Conservation (phyloP, 2,888 invertebrate species). For the Pachliopta kotzebuea region DNA sequence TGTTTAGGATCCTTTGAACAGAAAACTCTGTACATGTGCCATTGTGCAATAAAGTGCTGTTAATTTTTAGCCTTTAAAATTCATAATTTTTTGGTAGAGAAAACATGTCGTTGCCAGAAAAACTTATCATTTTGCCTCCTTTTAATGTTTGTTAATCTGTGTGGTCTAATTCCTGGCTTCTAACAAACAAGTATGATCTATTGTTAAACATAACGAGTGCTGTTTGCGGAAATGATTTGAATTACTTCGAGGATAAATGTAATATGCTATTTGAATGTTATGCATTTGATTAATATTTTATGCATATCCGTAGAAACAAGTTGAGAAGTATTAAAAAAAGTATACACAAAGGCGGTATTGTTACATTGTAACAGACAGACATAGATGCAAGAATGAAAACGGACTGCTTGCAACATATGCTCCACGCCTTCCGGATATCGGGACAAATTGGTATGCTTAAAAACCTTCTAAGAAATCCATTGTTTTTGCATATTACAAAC, state of each 20-base stretch:
- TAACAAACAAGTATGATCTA: background rate
- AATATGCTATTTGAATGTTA: background rate
- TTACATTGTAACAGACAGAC: constrained; percentile 11
- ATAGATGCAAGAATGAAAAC: constrained; percentile 14
- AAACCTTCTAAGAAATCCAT: constrained; percentile 22
- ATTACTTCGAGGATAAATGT: background rate
- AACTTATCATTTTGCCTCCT: background rate
- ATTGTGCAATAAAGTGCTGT: background rate
- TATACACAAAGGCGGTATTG: constrained; percentile 15
- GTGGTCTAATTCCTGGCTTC: background rate
- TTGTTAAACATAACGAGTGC: background rate
- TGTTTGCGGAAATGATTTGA: background rate
- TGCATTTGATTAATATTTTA: too few relatives aligned
- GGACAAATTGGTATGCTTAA: constrained; percentile 18
- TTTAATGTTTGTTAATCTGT: background rate
- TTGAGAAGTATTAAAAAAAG: too few relatives aligned
- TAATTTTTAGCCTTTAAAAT: background rate
- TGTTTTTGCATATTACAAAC: background rate
- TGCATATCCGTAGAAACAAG: too few relatives aligned
- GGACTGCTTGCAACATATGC: constrained; percentile 21
- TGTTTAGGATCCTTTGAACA: background rate
- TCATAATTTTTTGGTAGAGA: background rate
- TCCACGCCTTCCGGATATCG: constrained; percentile 18
- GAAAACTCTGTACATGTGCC: background rate
- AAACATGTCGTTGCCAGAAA: background rate